Evolutionary conservation across 2,888 invertebrate genomes (phyloP), one percentile per base, ranked within the genome.

Genomic region (Tigriopus californicus): DNA sequence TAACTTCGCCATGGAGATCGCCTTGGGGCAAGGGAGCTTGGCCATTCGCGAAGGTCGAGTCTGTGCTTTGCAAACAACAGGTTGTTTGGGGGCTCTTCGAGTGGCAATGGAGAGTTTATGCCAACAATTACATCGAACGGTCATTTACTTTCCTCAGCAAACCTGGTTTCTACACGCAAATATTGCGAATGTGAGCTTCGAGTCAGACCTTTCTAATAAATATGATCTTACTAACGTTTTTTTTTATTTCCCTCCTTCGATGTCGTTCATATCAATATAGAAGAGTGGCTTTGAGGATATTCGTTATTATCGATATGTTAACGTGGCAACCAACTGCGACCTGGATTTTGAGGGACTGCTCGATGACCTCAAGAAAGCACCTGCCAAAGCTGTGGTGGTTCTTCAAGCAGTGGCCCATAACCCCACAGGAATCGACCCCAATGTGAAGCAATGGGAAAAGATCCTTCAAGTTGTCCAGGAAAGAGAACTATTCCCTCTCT

Each of bases 321-420:
- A 97, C 74, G 98, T 89, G 70, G 87, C 97, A 69, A 79, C 90
- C 1, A 83, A 83, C 66, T 33, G 33, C 33, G 94, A 90, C 1
- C 83, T 98, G 68, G 90, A 99, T 71, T 85, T 91, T 65, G 72
- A 81, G 63, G 97, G 95, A 44, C 82, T 85, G 53, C 66, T 91
- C 58, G 85, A 90, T 66, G 97, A 97, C 71, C 83, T 97, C 65
- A 74, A 91, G 88, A 87, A 87, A 79, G 90, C 94, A 51, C 95
- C 95, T 0, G 83, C 86, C 68, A 82, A 81, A 56, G 85, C 94
- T 0, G 79, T 94, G 11, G 82, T 98, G 65, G 73, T 98, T 60
- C 74, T 98, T 44, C 97, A 97, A 71, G 95, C 95, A 1, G 97
- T 95, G 73, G 95, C 95, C 6, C 97, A 97, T 74, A 97, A 98